Conservation (phyloP, 1,140 invertebrate genomes). For the Meteorus sp. region DNA sequence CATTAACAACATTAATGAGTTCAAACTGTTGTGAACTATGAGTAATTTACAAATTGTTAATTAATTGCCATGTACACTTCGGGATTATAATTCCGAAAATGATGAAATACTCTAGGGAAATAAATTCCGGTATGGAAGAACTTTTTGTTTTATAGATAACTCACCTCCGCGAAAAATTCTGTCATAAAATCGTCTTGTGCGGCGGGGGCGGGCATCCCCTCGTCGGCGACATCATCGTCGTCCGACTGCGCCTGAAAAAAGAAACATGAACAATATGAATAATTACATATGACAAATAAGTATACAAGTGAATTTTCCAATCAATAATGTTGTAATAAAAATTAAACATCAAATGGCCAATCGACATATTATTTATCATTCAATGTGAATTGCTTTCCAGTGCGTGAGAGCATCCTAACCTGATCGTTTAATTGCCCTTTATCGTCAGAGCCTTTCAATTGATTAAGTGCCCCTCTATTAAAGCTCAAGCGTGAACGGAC, state of each 20-base stretch:
- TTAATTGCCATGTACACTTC: too few relatives aligned
- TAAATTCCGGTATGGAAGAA: too few relatives aligned
- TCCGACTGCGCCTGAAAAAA: slow-evolving; percentile 85
- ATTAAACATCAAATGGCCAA: not conserved
- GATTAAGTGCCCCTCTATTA: slow-evolving; percentile 28
- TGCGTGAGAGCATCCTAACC: slow-evolving; percentile 1
- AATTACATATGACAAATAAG: slow-evolving; percentile 8
- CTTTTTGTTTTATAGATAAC: slow-evolving; percentile 35
- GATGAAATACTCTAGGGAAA: too few relatives aligned
- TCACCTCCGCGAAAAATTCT: slow-evolving; percentile 95
- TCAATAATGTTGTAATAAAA: not conserved
- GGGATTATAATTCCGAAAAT: too few relatives aligned
- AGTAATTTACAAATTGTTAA: too few relatives aligned
- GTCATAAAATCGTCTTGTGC: slow-evolving; percentile 92
- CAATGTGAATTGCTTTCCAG: not conserved
- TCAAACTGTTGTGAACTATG: too few relatives aligned
- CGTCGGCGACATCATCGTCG: slow-evolving; percentile 85
- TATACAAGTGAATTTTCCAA: not conserved
- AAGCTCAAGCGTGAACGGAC: slow-evolving; percentile 1
- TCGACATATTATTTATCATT: not conserved
- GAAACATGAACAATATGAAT: slow-evolving; percentile 26
- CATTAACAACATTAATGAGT: too few relatives aligned
- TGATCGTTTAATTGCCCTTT: slow-evolving; percentile 20
- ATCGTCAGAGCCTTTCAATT: slow-evolving; percentile 25
- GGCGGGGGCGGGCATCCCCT: slow-evolving; percentile 89